phyloP scores from a whole-genome alignment of 1,140 invertebrate genomes.

The Hylaeus volcanicus region DNA sequence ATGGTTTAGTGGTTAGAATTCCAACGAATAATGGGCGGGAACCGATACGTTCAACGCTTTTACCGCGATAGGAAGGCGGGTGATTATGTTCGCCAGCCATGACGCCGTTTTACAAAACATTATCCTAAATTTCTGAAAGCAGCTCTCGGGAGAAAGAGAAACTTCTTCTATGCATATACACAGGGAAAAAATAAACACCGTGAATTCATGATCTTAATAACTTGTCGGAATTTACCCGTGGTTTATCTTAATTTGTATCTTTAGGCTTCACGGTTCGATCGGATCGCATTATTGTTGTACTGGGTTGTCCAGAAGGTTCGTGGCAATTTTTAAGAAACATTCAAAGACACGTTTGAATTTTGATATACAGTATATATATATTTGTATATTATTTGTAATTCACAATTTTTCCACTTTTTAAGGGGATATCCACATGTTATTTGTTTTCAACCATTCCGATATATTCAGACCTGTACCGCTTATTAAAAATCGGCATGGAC shows the following conservation, averaged over 20 bases:
- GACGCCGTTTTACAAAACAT: constrained; percentile 26
- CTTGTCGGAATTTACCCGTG: neutral
- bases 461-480: no score
- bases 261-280: neutral
- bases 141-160: constrained; percentile 18
- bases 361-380: no score
- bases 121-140: constrained; percentile 22
- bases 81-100: constrained; percentile 26
- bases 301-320: neutral
- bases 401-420: no score
- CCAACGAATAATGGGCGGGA: constrained; percentile 10
- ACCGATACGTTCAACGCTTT: constrained; percentile 38
- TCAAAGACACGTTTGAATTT: no score
- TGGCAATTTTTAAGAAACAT: no score
- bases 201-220: constrained; percentile 1
- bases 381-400: no score
- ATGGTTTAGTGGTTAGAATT: constrained; percentile 12
- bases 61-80: constrained; percentile 37
- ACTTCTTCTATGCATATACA: neutral
- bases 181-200: neutral
- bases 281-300: constrained; percentile 15
- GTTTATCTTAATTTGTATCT: neutral
- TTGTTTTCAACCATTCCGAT: no score
- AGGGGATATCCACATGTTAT: no score
- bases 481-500: no score